Evolutionary conservation across 2,888 invertebrate species (phyloP).

Genomic region (Linnaemya vulpina): DNA sequence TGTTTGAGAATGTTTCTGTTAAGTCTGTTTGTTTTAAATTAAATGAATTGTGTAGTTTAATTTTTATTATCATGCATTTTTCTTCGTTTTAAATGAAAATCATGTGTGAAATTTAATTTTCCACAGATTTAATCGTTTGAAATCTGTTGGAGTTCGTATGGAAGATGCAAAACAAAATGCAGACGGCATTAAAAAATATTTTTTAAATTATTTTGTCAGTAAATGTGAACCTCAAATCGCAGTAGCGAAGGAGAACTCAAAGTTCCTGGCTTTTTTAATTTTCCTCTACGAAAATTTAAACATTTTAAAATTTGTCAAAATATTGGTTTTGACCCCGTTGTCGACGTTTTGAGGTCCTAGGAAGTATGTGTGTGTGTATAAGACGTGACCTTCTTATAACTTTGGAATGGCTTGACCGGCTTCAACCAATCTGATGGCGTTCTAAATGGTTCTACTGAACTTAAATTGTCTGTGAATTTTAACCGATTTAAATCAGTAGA

Average conservation of each 20-base stretch:
- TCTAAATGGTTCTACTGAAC: no score
- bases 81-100: neutral
- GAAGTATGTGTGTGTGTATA: no score
- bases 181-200: neutral
- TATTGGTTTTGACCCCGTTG: no score
- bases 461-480: no score
- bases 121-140: constrained; percentile 28
- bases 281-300: no score
- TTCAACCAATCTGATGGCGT: no score
- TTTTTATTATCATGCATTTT: constrained; percentile 29
- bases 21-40: constrained; percentile 61
- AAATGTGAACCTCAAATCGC: neutral
- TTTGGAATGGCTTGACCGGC: no score
- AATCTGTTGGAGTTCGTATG: neutral
- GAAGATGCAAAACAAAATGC: neutral
- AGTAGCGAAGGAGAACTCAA: neutral
- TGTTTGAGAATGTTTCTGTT: constrained; percentile 12
- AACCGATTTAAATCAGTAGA: no score
- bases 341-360: no score
- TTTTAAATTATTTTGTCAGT: neutral
- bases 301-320: no score
- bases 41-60: constrained; percentile 57
- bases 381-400: no score
- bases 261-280: neutral
- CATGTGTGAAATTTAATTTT: constrained; percentile 43